Conservation (phyloP, 1,140 invertebrate genomes). For the Sinella curviseta region DNA sequence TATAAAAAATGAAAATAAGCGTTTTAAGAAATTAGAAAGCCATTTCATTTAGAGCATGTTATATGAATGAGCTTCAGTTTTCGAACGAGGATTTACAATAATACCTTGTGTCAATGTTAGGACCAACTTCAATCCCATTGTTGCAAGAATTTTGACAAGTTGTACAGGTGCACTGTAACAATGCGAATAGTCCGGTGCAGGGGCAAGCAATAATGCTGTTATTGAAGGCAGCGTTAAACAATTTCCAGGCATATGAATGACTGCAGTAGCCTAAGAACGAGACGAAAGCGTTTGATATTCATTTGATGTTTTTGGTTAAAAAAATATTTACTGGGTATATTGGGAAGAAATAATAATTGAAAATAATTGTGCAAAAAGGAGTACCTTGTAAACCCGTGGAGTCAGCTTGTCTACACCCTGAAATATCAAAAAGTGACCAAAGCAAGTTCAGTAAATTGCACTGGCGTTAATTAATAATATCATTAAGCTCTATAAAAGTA, state of each 20-base stretch:
- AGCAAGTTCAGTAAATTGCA: neutral
- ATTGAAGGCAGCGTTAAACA: neutral
- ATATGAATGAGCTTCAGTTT: too few relatives aligned
- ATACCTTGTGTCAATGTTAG: neutral
- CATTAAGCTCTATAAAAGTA: too few relatives aligned
- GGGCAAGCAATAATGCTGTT: neutral
- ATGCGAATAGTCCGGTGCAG: neutral
- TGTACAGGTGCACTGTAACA: too few relatives aligned
- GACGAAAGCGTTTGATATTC: neutral
- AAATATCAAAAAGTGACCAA: neutral
- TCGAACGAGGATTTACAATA: neutral
- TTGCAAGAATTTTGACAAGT: neutral
- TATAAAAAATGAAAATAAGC: too few relatives aligned
- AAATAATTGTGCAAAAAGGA: neutral
- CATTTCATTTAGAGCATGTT: too few relatives aligned
- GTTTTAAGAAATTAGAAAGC: too few relatives aligned
- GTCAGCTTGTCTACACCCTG: constrained; percentile 35
- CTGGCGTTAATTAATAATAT: neutral
- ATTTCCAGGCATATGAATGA: constrained; percentile 35
- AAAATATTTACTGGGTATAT: neutral
- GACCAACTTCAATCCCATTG: neutral
- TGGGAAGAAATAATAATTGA: neutral
- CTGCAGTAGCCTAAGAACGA: constrained; percentile 10
- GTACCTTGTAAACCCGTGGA: constrained; percentile 24
- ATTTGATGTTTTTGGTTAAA: neutral